Evolutionary conservation across 2,113 vertebrate genomes (phyloP), one percentile per base, ranked within the genome.

Genomic region (Balaeniceps rex): DNA sequence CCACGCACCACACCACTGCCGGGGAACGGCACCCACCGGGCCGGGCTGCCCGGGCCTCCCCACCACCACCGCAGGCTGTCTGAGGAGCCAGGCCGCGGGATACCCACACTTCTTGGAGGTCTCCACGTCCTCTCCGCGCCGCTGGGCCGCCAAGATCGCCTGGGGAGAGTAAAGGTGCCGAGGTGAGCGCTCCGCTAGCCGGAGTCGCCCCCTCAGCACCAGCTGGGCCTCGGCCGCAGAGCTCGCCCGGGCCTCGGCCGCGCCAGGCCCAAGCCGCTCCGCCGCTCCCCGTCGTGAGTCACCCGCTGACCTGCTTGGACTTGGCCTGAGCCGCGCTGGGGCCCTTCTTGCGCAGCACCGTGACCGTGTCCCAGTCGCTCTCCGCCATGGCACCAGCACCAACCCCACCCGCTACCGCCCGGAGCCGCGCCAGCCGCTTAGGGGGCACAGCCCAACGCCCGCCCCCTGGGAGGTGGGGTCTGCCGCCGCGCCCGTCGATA

Each of bases 91-190:
- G 23, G 28, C 49, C 19, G 11, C 28, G 7, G 52, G 34, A 40
- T 81, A 95, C 96, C 46, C 77, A 96, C 96, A 95, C 84, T 96
- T 96, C 87, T 96, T 96, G 60, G 96, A 95, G 46, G 94, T 95
- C 55, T 95, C 94, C 77, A 96, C 96, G 54, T 96, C 96, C 90
- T 95, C 96, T 19, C 96, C 96, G 49, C 96, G 96, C 72, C 96
- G 90, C 93, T 95, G 96, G 11, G 96, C 96, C 36, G 96, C 94
- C 64, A 95, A 38, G 68, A 95, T 94, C 22, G 96, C 96, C 96
- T 96, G 49, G 2, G 47, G 61, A 66, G 60, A 82, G 57, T 9
- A 87, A 61, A 83, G 38, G 76, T 12, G 55, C 60, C 49, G 55
- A 4, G 8, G 57, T 93, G 57, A 90, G 83, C 31, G 42, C 60